Conservation (phyloP, 2,888 invertebrate genomes). For the Acanthosoma haemorrhoidale region DNA sequence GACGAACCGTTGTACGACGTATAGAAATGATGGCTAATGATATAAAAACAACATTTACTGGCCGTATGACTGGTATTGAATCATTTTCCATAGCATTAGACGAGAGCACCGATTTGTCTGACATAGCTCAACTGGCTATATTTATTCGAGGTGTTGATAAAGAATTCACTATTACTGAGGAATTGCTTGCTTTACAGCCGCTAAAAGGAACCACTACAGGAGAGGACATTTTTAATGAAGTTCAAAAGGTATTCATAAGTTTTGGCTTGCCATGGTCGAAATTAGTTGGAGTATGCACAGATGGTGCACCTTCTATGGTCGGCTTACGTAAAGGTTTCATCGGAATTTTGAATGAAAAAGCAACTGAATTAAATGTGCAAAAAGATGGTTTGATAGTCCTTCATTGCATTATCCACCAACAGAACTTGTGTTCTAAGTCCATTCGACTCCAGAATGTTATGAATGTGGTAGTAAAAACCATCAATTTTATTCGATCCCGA, state of each 20-base stretch:
- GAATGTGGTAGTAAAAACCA: slow-evolving; percentile 17
- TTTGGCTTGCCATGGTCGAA: too few species aligned
- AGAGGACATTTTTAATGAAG: slow-evolving; percentile 21
- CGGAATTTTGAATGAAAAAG: slow-evolving; percentile 21
- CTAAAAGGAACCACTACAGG: neutral
- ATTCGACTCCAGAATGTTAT: neutral
- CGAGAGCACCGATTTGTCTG: slow-evolving; percentile 26
- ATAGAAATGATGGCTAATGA: slow-evolving; percentile 25
- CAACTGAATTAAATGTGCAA: slow-evolving; percentile 23
- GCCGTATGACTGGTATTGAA: neutral
- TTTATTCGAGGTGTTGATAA: slow-evolving; percentile 36
- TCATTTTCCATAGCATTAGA: slow-evolving; percentile 27
- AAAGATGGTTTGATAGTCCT: slow-evolving; percentile 16
- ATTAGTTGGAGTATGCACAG: neutral
- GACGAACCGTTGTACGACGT: slow-evolving; percentile 11
- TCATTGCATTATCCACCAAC: neutral
- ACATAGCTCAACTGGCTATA: slow-evolving; percentile 35
- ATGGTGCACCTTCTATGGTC: neutral
- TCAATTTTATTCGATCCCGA: slow-evolving; percentile 14
- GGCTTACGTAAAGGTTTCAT: slow-evolving; percentile 5
- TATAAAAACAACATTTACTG: slow-evolving; percentile 15
- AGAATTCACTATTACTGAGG: slow-evolving; percentile 29
- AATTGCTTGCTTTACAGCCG: slow-evolving; percentile 10
- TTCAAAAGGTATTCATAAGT: slow-evolving; percentile 16
- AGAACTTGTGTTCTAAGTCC: slow-evolving; percentile 3